These are phyloP conservation scores for Amphilophus citrinellus DNA, from an alignment of 2,113 vertebrate species.

Conservation along the genomic window DNA sequence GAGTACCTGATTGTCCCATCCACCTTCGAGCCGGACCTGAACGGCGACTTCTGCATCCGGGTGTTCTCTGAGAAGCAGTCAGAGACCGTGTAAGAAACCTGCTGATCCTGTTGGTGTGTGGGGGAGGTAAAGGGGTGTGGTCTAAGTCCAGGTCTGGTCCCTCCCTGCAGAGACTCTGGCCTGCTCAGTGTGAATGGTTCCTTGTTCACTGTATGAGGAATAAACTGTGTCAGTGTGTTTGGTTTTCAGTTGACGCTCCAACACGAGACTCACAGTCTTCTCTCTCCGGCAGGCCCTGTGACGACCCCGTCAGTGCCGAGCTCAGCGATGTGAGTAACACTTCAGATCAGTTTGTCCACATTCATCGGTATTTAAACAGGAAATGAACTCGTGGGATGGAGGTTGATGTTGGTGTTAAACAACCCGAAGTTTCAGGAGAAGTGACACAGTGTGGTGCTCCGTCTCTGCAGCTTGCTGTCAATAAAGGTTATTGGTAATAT, in stretches of 20 bases:
- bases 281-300: conserved; percentile 72
- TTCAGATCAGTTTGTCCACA: background rate
- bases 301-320: conserved; percentile 78
- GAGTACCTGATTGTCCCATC: conserved; percentile 93
- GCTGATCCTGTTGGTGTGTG: background rate
- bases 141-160: no score
- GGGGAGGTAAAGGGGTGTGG: background rate
- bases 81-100: conserved; percentile 81
- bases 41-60: conserved; percentile 92
- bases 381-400: background rate
- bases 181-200: no score
- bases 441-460: background rate
- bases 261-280: background rate
- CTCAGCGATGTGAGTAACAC: conserved; percentile 73
- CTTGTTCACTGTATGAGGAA: no score
- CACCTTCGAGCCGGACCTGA: conserved; percentile 91
- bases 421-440: background rate
- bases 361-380: background rate
- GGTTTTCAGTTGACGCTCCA: background rate
- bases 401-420: background rate
- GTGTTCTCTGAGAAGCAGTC: conserved; percentile 93
- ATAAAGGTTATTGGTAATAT: background rate
- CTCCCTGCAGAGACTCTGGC: no score
- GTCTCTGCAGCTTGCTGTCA: no score
- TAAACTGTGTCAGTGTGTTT: background rate